Conservation (phyloP, 2,888 invertebrate genomes). For the Stenoptilia bipunctidactyla region DNA sequence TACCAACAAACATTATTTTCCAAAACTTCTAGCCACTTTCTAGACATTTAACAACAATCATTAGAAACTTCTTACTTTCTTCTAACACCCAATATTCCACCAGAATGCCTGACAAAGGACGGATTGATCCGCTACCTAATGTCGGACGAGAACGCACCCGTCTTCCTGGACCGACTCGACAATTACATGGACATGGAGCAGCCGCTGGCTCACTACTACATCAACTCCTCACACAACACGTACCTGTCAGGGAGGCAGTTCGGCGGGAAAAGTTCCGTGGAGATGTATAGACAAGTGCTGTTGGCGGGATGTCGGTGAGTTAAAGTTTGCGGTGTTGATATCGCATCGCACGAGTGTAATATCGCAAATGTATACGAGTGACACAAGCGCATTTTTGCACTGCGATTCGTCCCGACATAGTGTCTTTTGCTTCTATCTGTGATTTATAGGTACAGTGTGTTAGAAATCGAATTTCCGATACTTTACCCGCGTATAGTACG, state of each 20-base stretch:
- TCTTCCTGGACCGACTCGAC: constrained; percentile 97
- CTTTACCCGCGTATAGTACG: too few species aligned
- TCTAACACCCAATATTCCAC: not conserved
- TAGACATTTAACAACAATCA: too few species aligned
- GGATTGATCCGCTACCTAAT: constrained; percentile 98
- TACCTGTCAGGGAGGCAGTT: constrained; percentile 96
- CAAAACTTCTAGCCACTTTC: too few species aligned
- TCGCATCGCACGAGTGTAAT: too few species aligned
- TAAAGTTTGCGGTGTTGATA: not conserved
- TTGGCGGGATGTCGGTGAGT: constrained; percentile 93
- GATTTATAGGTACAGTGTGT: too few species aligned
- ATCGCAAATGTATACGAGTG: too few species aligned
- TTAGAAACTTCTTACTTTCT: too few species aligned
- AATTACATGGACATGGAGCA: constrained; percentile 99
- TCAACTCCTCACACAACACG: constrained; percentile 98
- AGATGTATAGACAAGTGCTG: constrained; percentile 98
- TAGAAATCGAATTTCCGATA: too few species aligned
- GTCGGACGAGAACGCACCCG: constrained; percentile 99
- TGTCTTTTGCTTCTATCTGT: too few species aligned
- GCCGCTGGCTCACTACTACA: constrained; percentile 97
- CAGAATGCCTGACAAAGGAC: constrained; percentile 90
- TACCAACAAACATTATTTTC: too few species aligned
- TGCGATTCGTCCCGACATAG: too few species aligned
- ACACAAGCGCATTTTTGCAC: too few species aligned
- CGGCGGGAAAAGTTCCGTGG: constrained; percentile 97